Percentiles rank a stretch among this genome's conserved stretches.
These are phyloP conservation scores for Sphaerophoria rueppellii DNA, from an alignment of 2,888 invertebrate species.

Conservation along the genomic window DNA sequence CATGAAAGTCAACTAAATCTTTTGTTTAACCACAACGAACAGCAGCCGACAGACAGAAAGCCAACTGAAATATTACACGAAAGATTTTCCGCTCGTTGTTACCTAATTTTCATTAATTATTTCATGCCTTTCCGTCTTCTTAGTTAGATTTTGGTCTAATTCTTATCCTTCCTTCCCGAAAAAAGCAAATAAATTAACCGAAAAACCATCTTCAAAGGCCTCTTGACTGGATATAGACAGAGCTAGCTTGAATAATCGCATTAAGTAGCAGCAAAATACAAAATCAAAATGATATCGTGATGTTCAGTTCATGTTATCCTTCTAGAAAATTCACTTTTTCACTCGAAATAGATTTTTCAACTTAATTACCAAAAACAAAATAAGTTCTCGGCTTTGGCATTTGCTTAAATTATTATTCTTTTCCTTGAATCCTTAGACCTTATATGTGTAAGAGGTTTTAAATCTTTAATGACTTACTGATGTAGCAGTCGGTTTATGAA, in stretches of 20 bases:
- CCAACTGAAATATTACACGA: no score
- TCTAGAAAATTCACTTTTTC: background rate
- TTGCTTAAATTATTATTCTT: background rate
- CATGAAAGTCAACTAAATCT: no score
- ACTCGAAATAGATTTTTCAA: background rate
- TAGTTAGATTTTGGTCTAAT: background rate
- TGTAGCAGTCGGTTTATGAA: background rate
- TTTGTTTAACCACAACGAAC: no score
- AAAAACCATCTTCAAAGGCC: background rate
- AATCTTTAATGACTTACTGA: slow-evolving; percentile 17
- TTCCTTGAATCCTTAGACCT: background rate
- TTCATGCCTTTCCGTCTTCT: background rate
- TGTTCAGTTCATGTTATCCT: background rate
- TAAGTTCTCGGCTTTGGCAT: background rate
- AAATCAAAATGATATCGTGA: background rate
- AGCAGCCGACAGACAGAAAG: no score
- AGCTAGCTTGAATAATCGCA: background rate
- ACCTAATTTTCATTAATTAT: background rate
- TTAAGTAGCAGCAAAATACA: background rate
- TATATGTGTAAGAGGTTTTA: background rate
- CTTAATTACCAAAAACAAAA: background rate
- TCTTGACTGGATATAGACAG: background rate
- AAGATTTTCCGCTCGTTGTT: background rate
- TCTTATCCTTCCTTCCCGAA: background rate
- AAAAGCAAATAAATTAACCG: background rate